Conservation (phyloP, 2,113 vertebrate species). For the Corythaixoides concolor region DNA sequence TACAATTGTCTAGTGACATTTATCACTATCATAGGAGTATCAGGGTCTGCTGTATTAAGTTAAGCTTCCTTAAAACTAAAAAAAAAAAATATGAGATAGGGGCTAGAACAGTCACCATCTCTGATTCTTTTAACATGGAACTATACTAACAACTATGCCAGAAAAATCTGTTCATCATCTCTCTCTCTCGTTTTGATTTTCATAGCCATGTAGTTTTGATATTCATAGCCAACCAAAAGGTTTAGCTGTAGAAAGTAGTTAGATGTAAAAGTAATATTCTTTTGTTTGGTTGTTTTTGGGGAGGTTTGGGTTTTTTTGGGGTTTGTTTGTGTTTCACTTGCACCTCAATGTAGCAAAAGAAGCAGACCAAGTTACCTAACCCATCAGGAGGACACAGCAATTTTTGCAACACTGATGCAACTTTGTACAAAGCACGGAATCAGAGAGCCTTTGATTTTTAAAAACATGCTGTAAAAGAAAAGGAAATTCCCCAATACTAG, state of each 20-base stretch:
- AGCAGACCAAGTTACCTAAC: neutral
- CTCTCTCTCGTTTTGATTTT: neutral
- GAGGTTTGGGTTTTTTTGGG: too few relatives aligned
- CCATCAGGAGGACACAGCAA: neutral
- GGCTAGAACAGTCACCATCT: neutral
- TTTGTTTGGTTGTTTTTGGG: neutral
- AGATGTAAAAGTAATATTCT: neutral
- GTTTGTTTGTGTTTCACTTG: neutral
- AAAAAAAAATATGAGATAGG: fast-evolving
- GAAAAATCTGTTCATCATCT: neutral
- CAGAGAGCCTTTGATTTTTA: neutral
- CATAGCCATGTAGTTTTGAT: neutral
- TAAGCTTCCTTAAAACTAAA: neutral
- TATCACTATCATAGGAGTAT: neutral
- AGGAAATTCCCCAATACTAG: neutral
- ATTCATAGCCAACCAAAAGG: neutral
- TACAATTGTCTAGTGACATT: neutral
- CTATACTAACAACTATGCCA: neutral
- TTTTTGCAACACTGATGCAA: neutral
- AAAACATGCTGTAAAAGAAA: neutral
- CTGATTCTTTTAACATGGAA: neutral
- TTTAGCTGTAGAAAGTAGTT: neutral
- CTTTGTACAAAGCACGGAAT: neutral
- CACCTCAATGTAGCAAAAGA: neutral
- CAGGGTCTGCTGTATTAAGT: neutral